These are phyloP conservation scores for Syngnathus floridae DNA, from an alignment of 2,113 vertebrate genomes.

Conservation along the genomic window DNA sequence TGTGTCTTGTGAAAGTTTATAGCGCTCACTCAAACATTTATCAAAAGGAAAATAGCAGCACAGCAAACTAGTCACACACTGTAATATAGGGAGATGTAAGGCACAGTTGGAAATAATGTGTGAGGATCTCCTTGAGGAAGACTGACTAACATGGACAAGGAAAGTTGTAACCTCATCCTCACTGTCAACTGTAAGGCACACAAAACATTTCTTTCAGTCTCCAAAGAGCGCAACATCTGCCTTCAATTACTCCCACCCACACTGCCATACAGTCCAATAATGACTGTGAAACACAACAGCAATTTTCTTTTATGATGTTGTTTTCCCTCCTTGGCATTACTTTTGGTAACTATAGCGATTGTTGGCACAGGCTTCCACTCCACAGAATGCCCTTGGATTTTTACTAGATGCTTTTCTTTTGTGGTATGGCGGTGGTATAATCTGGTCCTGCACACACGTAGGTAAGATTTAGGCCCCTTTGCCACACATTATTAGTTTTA, in stretches of 20 bases:
- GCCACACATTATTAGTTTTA: no score
- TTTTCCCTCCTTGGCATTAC: constrained; percentile 48
- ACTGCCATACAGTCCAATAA: constrained; percentile 57
- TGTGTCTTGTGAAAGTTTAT: not conserved
- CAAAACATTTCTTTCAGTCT: constrained; percentile 49
- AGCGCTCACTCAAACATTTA: not conserved
- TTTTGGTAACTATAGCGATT: constrained; percentile 51
- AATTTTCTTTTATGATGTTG: constrained; percentile 61
- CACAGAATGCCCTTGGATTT: constrained; percentile 6
- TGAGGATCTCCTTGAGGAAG: constrained; percentile 10
- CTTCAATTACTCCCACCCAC: constrained; percentile 57
- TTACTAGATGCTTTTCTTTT: constrained; percentile 28
- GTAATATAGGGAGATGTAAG: not conserved
- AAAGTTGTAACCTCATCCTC: constrained; percentile 43
- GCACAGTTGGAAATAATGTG: constrained; percentile 4
- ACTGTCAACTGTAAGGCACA: constrained; percentile 36
- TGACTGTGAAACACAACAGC: constrained; percentile 53
- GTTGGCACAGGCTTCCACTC: constrained; percentile 13
- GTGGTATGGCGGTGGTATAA: constrained; percentile 28
- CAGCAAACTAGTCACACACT: not conserved
- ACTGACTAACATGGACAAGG: constrained; percentile 44
- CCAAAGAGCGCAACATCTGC: constrained; percentile 55
- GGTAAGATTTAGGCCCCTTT: no score
- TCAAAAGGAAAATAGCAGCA: constrained; percentile 3
- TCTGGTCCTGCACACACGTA: constrained; percentile 6